A percentile compares a stretch with the other conserved stretches of the same genome.
phyloP scores from a whole-genome alignment of 2,797 vertebrate species.

The Oophaga sylvatica region DNA sequence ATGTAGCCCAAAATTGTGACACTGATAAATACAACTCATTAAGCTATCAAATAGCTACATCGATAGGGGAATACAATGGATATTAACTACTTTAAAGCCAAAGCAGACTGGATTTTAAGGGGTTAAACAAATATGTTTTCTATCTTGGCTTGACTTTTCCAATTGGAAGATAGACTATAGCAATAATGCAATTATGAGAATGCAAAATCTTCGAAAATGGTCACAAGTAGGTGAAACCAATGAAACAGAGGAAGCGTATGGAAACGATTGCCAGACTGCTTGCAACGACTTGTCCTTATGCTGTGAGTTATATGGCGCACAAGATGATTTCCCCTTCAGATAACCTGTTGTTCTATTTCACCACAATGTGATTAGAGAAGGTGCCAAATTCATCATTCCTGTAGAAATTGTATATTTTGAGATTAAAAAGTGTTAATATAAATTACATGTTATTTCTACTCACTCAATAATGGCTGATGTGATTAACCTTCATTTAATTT shows the following conservation, averaged over 20 bases:
- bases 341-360: conserved; percentile 47
- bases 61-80: too few relatives aligned
- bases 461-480: conserved; percentile 56
- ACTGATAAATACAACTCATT: too few relatives aligned
- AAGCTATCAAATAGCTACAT: too few relatives aligned
- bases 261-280: neutral
- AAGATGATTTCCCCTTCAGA: conserved; percentile 42
- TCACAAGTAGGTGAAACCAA: neutral
- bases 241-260: neutral
- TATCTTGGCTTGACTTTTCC: neutral
- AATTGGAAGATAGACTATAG: neutral
- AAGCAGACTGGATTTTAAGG: too few relatives aligned
- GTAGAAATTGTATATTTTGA: conserved; percentile 18
- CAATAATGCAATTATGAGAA: neutral
- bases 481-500: conserved; percentile 51
- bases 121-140: too few relatives aligned
- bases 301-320: conserved; percentile 8
- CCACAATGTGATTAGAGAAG: conserved; percentile 36
- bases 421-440: conserved; percentile 53
- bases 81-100: too few relatives aligned
- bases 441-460: conserved; percentile 48
- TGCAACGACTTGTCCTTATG: conserved; percentile 15
- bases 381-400: conserved; percentile 34
- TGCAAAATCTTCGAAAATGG: neutral
- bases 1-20: too few relatives aligned